A percentile compares a stretch with the other conserved stretches of the same genome.
phyloP scores from a whole-genome alignment of 2,888 invertebrate genomes.

The Cephus sareptanus region DNA sequence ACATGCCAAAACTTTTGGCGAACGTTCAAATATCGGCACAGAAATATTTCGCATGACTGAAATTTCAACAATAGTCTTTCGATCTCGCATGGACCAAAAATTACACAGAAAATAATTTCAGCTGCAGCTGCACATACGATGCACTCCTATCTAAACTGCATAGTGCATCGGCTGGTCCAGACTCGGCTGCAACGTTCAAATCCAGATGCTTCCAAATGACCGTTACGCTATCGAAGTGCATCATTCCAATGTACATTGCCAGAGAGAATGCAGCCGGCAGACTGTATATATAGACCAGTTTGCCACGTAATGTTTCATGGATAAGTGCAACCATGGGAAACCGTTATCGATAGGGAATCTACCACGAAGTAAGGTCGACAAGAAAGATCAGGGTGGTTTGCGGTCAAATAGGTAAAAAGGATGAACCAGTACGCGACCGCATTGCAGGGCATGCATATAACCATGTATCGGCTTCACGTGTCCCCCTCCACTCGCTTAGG shows the following conservation, averaged over 20 bases:
- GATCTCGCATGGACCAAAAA: neutral
- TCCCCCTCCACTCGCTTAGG: neutral
- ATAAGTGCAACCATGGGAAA: neutral
- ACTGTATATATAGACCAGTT: neutral
- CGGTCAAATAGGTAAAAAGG: conserved; percentile 21
- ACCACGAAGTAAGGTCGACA: neutral
- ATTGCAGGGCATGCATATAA: conserved; percentile 12
- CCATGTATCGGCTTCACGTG: neutral
- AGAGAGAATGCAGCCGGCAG: neutral
- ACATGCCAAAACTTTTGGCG: neutral
- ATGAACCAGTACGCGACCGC: conserved; percentile 12
- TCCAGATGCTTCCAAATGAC: neutral
- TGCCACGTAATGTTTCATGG: neutral
- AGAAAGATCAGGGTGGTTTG: conserved; percentile 17
- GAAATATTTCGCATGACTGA: neutral
- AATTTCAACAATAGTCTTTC: neutral
- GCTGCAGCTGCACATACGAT: neutral
- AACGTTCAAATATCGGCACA: neutral
- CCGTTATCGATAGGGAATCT: conserved; percentile 13
- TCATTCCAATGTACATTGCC: neutral
- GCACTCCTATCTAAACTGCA: neutral
- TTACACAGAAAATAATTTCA: neutral
- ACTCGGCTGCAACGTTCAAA: neutral
- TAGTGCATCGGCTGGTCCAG: neutral
- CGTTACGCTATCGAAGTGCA: neutral